These are phyloP conservation scores for Homarus americanus DNA, from an alignment of 1,140 invertebrate genomes.

Conservation along the genomic window DNA sequence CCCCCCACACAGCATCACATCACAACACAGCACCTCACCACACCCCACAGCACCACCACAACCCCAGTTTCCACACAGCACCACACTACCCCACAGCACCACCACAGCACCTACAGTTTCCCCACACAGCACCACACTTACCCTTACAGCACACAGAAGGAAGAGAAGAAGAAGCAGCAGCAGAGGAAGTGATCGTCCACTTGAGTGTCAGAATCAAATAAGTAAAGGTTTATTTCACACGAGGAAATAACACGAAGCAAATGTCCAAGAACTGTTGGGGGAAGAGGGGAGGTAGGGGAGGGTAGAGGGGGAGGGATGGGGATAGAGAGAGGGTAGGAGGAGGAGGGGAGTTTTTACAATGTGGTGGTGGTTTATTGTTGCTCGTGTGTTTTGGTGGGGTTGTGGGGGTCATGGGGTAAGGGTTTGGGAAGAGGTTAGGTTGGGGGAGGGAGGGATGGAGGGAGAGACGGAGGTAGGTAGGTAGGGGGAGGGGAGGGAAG, in stretches of 20 bases:
- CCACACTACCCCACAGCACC: neutral
- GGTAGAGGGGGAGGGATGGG: neutral
- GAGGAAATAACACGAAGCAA: constrained; percentile 59
- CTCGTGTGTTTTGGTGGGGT: no score
- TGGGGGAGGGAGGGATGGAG: neutral
- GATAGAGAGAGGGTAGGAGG: neutral
- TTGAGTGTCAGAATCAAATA: constrained; percentile 60
- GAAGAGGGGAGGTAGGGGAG: neutral
- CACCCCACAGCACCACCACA: constrained; percentile 15
- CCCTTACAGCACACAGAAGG: neutral
- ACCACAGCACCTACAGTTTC: neutral
- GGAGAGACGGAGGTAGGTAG: neutral
- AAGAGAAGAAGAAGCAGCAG: neutral
- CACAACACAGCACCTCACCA: neutral
- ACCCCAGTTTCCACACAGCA: neutral
- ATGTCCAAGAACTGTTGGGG: neutral
- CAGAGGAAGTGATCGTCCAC: constrained; percentile 4
- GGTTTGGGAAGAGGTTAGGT: no score
- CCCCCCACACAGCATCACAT: neutral
- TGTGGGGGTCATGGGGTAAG: no score
- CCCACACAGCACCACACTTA: neutral
- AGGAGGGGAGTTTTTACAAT: no score
- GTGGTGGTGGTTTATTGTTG: no score
- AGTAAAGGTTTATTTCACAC: constrained; percentile 63
- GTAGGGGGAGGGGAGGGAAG: neutral